phyloP scores from a whole-genome alignment of 1,140 invertebrate genomes.

The Drosophila takahashii region DNA sequence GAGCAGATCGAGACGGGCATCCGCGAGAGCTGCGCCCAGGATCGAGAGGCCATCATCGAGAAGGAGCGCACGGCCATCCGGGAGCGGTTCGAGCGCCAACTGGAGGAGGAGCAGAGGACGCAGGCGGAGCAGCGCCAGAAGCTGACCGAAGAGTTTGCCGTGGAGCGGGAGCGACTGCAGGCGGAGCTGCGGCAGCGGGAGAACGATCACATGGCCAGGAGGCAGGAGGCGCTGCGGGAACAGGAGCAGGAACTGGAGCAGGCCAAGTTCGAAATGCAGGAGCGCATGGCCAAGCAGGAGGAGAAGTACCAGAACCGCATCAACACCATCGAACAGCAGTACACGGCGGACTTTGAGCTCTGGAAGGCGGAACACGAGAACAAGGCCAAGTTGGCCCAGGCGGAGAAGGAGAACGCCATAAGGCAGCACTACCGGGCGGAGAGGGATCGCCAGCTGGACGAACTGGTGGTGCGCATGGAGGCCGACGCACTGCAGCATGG shows the following conservation, averaged over 20 bases:
- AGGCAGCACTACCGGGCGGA: conserved; percentile 87
- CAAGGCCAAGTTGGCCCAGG: conserved; percentile 85
- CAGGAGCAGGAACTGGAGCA: conserved; percentile 83
- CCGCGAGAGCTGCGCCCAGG: conserved; percentile 85
- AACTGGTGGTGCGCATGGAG: conserved; percentile 88
- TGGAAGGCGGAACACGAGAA: conserved; percentile 87
- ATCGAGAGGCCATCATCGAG: conserved; percentile 85
- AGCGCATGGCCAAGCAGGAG: conserved; percentile 84
- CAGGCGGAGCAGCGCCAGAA: conserved; percentile 86
- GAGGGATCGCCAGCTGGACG: conserved; percentile 88
- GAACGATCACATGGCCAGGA: conserved; percentile 59
- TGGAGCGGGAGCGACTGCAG: conserved; percentile 84
- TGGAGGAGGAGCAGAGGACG: conserved; percentile 86
- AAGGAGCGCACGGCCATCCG: conserved; percentile 85
- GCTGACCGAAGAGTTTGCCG: conserved; percentile 85
- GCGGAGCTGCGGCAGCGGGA: conserved; percentile 83
- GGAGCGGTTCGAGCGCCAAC: conserved; percentile 86
- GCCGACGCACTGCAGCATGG: conserved; percentile 86
- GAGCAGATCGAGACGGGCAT: conserved; percentile 85
- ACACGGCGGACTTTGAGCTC: conserved; percentile 86
- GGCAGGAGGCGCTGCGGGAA: conserved; percentile 69
- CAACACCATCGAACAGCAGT: conserved; percentile 86
- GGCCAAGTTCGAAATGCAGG: conserved; percentile 85
- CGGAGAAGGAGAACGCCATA: conserved; percentile 87
- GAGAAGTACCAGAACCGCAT: conserved; percentile 84